A percentile compares a stretch with the other conserved stretches of the same genome.
phyloP scores from a whole-genome alignment of 53 echinoderm and acorn worm genomes.

The Crossaster papposus region DNA sequence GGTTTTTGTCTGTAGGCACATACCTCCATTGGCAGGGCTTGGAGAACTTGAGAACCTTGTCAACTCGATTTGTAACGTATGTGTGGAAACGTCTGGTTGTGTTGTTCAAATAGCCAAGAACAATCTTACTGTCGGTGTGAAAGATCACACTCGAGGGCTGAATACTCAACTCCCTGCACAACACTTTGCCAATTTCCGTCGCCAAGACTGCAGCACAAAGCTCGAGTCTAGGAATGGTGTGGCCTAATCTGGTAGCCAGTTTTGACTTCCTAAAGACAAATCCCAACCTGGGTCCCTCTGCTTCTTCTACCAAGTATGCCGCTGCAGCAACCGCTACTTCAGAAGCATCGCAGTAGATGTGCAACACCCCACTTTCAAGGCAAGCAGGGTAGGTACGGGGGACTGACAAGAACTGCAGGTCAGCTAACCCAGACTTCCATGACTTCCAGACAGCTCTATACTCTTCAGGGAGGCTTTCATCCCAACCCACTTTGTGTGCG shows the following conservation, averaged over 20 bases:
- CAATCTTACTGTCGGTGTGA: no score
- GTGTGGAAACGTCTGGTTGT: no score
- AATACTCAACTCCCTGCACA: slow-evolving; percentile 46
- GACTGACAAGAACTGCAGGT: slow-evolving; percentile 39
- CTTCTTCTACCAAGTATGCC: slow-evolving; percentile 44
- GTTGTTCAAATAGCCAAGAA: no score
- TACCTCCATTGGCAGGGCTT: slow-evolving; percentile 31
- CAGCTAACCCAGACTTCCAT: slow-evolving; percentile 50
- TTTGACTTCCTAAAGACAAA: slow-evolving; percentile 64
- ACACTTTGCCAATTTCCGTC: slow-evolving; percentile 48
- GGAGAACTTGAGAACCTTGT: slow-evolving; percentile 22
- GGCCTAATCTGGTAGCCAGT: slow-evolving; percentile 49
- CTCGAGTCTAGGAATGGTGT: slow-evolving; percentile 68
- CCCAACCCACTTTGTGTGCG: slow-evolving; percentile 54
- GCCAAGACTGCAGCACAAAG: slow-evolving; percentile 71
- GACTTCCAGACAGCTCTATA: slow-evolving; percentile 49
- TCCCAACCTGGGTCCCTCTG: slow-evolving; percentile 35
- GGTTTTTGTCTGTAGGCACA: slow-evolving; percentile 40
- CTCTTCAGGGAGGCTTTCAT: slow-evolving; percentile 47
- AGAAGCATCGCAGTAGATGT: slow-evolving; percentile 68
- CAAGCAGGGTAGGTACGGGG: slow-evolving; percentile 47
- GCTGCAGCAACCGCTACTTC: slow-evolving; percentile 67
- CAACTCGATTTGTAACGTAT: no score
- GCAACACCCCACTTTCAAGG: background rate
- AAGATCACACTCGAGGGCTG: slow-evolving; percentile 13